phyloP scores from a whole-genome alignment of 1,140 invertebrate species.

The Pomacea maculata region DNA sequence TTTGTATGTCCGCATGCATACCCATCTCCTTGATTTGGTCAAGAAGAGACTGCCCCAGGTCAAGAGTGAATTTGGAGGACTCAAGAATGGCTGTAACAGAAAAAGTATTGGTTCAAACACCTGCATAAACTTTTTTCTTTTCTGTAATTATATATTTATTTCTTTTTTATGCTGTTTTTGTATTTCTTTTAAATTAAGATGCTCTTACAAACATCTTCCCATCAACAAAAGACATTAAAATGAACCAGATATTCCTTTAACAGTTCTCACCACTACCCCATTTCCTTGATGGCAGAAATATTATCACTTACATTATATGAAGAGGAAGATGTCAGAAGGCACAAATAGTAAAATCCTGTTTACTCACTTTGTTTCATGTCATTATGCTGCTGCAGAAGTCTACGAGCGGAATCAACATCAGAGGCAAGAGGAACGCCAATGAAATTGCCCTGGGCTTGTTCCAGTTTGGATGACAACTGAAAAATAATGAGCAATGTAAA shows the following conservation, averaged over 20 bases:
- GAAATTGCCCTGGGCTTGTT: slow-evolving; percentile 68
- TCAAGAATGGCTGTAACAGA: slow-evolving; percentile 74
- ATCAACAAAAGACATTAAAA: no score
- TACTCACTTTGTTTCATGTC: slow-evolving; percentile 64
- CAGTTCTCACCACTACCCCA: no score
- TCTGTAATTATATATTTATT: background rate
- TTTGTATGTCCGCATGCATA: slow-evolving; percentile 63
- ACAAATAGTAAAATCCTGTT: no score
- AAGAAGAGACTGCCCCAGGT: slow-evolving; percentile 81
- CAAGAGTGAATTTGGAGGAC: slow-evolving; percentile 78
- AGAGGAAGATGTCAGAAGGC: no score
- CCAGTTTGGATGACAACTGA: slow-evolving; percentile 77
- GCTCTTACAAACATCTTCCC: no score
- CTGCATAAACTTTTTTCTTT: background rate
- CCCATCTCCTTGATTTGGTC: slow-evolving; percentile 69
- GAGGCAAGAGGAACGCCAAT: slow-evolving; percentile 51
- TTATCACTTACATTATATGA: no score
- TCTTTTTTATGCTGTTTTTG: background rate
- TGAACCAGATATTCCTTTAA: no score
- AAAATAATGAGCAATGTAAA: slow-evolving; percentile 23
- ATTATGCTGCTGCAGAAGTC: slow-evolving; percentile 66
- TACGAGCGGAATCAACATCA: slow-evolving; percentile 68
- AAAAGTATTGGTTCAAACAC: slow-evolving; percentile 1
- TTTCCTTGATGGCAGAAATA: no score
- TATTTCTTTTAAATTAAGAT: no score